A percentile compares a stretch with the other conserved stretches of the same genome.
Evolutionary conservation across 2,797 vertebrate species (phyloP).

Genomic region (Spheniscus humboldti): DNA sequence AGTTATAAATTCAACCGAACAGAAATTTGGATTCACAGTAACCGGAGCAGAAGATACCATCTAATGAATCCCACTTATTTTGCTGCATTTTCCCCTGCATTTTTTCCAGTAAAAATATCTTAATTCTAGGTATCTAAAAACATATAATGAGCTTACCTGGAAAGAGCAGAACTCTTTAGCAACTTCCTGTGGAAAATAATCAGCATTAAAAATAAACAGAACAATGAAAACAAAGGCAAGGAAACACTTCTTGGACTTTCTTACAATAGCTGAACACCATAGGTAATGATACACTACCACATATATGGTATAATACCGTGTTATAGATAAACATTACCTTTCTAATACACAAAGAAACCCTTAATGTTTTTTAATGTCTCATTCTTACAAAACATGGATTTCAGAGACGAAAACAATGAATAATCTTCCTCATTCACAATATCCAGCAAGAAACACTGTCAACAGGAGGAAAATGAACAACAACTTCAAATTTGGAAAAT

Average conservation of each 20-base stretch:
- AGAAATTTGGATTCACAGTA: not conserved
- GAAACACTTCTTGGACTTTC: not conserved
- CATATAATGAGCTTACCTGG: not conserved
- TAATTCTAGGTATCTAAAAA: not conserved
- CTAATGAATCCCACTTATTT: not conserved
- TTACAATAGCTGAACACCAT: not conserved
- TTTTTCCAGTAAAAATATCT: not conserved
- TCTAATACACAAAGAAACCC: not conserved
- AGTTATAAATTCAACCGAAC: not conserved
- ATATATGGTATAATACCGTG: not conserved
- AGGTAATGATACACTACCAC: not conserved
- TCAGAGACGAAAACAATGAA: not conserved
- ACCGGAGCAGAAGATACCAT: not conserved
- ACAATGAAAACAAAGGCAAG: not conserved
- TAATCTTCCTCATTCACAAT: not conserved
- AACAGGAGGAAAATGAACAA: not conserved
- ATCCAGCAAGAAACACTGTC: not conserved
- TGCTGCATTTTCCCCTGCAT: not conserved
- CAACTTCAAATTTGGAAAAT: not conserved
- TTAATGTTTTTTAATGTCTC: not conserved
- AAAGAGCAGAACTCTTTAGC: not conserved
- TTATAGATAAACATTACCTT: not conserved
- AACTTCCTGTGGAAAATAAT: not conserved
- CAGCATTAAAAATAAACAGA: not conserved
- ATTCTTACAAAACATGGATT: not conserved